These are phyloP conservation scores for Disparrhopalites patrizii DNA, from an alignment of 2,888 invertebrate species.

Conservation along the genomic window DNA sequence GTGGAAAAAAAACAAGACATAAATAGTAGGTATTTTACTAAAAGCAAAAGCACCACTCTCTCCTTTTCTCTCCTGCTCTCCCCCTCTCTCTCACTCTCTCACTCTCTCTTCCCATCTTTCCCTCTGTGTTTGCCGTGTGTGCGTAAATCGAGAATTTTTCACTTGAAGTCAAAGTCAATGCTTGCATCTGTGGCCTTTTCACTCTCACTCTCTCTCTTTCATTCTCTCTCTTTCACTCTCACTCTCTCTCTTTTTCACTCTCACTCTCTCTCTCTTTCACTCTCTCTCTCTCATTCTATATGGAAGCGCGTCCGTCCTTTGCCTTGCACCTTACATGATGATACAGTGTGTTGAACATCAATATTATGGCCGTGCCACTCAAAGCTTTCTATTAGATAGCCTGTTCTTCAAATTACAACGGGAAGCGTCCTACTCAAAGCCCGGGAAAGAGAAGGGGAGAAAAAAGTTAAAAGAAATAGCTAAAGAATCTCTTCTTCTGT, in stretches of 20 bases:
- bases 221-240: neutral
- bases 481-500: neutral
- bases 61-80: neutral
- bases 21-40: constrained; percentile 7
- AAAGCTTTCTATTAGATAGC: constrained; percentile 1
- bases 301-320: too few species aligned
- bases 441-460: too few species aligned
- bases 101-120: neutral
- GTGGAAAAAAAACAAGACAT: constrained; percentile 6
- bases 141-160: constrained; percentile 5
- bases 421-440: neutral
- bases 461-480: too few species aligned
- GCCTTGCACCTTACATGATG: too few species aligned
- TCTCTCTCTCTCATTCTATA: too few species aligned
- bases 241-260: too few species aligned
- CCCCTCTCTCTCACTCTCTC: neutral
- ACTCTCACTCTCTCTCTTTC: neutral
- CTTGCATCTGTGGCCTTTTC: neutral
- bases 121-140: too few species aligned
- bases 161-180: neutral
- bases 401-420: neutral
- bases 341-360: too few species aligned
- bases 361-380: neutral
- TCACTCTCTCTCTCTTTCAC: too few species aligned
- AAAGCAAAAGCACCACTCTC: neutral